phyloP scores from a whole-genome alignment of 2,888 invertebrate species.

The Halictus quadricinctus region DNA sequence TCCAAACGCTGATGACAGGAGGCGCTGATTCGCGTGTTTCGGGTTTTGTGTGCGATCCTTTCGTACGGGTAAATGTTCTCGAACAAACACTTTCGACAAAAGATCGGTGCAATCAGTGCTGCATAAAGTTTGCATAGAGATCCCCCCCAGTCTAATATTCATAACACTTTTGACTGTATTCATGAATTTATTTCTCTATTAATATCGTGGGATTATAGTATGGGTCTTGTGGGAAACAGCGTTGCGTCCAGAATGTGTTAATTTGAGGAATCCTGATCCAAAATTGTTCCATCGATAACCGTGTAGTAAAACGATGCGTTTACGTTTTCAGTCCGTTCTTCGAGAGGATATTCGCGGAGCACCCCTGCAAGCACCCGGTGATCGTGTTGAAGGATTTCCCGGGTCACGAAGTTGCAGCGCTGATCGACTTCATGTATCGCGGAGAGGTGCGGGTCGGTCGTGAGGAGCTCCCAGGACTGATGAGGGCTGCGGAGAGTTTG shows the following conservation, averaged over 20 bases:
- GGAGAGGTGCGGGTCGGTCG: constrained; percentile 95
- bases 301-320: constrained; percentile 8
- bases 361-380: constrained; percentile 96
- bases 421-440: constrained; percentile 96
- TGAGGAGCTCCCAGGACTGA: constrained; percentile 91
- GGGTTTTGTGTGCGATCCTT: not conserved
- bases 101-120: too few species aligned
- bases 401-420: constrained; percentile 94
- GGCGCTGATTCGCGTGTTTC: not conserved
- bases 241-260: not conserved
- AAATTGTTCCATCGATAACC: not conserved
- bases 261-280: not conserved
- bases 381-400: constrained; percentile 95
- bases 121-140: not conserved
- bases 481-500: constrained; percentile 93
- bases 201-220: not conserved
- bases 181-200: too few species aligned
- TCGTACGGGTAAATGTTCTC: too few species aligned
- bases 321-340: constrained; percentile 91
- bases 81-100: too few species aligned
- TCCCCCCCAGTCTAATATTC: not conserved
- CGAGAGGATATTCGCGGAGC: constrained; percentile 93
- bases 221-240: not conserved
- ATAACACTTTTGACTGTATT: not conserved
- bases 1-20: too few species aligned